Base-by-base conservation (phyloP, 1,140 invertebrate genomes). In the Trichonephila clavata region DNA sequence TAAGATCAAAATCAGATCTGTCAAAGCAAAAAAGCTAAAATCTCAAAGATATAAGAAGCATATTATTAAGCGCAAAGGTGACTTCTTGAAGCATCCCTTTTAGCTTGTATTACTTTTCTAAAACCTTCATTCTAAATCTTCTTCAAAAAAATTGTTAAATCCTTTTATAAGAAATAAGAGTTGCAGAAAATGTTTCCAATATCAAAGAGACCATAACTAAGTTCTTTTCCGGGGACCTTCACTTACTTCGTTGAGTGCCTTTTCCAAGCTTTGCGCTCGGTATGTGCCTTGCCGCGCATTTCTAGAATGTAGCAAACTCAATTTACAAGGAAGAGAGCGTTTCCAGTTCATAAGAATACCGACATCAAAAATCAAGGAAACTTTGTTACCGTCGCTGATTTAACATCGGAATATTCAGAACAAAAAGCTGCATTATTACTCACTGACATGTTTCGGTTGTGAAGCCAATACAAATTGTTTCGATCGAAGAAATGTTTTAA, bases 191-290 rank as follows among this genome's bases (percentile, higher is more conserved):
- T 77, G 71, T 77, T 77, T 77, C 65, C 71, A 13, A 16, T 77
- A 77, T 77, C 71, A 77, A 77, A 77, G 71, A 32, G 32, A 77
- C 71, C 71, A 32, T 39, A 77, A 77, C 71, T 27, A 77, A 77
- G 39, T 77, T 77, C 71, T 68, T 68, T 68, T 68, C 71, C 16
- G 27, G 71, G 27, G 4, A 32, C 14, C 32, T 77, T 77, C 71
- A 77, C 71, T 77, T 7, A 27, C 13, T 77, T 20, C 27, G 71
- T 27, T 77, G 71, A 77, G 71, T 77, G 71, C 71, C 50, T 77
- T 39, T 27, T 77, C 27, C 14, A 68, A 68, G 65, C 65, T 68
- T 68, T 68, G n/a, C 65, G 24, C 24, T 24, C 3, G n/a, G 24
- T 24, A 24, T 10, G 21, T 1, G 16, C 6, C 71, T 32, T 27